phyloP scores from a whole-genome alignment of 2,113 vertebrate species.

The Coptodon bakossiorum region DNA sequence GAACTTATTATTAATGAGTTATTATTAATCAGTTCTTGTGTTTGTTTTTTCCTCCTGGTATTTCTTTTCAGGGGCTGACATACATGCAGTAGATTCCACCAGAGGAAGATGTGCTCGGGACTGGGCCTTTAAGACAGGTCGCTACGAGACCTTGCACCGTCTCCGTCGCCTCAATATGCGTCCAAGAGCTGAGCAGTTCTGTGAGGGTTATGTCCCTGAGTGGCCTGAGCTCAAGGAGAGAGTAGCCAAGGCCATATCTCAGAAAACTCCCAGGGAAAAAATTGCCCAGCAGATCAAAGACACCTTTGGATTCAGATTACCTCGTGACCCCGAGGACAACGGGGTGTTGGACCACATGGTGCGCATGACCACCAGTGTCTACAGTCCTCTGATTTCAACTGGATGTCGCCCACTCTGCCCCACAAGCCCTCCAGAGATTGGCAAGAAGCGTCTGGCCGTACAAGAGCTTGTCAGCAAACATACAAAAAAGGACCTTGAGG shows the following conservation, averaged over 20 bases:
- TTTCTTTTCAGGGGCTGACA: conserved; percentile 75
- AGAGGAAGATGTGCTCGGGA: conserved; percentile 76
- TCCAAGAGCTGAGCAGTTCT: conserved; percentile 77
- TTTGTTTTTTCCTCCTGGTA: neutral
- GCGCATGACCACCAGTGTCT: conserved; percentile 79
- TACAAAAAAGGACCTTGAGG: neutral
- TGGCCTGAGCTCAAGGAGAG: conserved; percentile 75
- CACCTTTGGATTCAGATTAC: conserved; percentile 69
- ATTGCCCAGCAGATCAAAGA: conserved; percentile 64
- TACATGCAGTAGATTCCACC: conserved; percentile 70
- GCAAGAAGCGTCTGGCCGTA: conserved; percentile 75
- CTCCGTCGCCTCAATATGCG: conserved; percentile 67
- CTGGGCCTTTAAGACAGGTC: conserved; percentile 80
- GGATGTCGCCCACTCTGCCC: conserved; percentile 82
- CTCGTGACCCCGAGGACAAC: conserved; percentile 68
- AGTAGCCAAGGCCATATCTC: conserved; percentile 66
- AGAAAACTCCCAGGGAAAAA: conserved; percentile 55
- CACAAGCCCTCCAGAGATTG: conserved; percentile 73
- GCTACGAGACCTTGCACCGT: conserved; percentile 66
- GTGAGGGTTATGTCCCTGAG: conserved; percentile 62
- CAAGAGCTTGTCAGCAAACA: conserved; percentile 73
- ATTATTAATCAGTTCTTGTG: neutral
- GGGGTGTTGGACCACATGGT: conserved; percentile 87
- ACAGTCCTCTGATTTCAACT: conserved; percentile 79
- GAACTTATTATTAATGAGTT: neutral